Conservation (phyloP, 1,140 invertebrate species). For the Dendroctonus valens region DNA sequence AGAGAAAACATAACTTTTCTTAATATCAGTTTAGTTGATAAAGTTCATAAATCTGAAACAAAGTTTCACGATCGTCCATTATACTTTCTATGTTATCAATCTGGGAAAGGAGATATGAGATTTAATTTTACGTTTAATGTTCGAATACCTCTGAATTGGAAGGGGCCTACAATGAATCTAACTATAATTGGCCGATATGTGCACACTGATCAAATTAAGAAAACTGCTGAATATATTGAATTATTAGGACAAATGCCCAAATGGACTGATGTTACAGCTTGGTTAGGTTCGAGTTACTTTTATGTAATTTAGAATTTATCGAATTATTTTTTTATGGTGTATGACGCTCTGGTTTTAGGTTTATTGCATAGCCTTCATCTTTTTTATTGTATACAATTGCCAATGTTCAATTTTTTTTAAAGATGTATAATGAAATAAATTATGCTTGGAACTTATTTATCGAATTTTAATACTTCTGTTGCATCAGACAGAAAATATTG, state of each 20-base stretch:
- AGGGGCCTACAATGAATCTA: conserved; percentile 40
- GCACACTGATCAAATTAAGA: conserved; percentile 40
- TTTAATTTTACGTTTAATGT: conserved; percentile 43
- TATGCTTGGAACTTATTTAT: not conserved
- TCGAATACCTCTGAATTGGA: conserved; percentile 33
- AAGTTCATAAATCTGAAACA: conserved; percentile 23
- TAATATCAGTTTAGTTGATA: conserved; percentile 41
- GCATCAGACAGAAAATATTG: no score
- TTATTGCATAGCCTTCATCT: not conserved
- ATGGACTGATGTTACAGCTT: conserved; percentile 46
- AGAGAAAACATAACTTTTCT: conserved; percentile 38
- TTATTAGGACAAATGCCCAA: conserved; percentile 46
- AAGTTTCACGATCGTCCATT: conserved; percentile 39
- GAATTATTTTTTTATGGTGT: not conserved
- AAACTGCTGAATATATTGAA: conserved; percentile 40
- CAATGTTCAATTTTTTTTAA: no score
- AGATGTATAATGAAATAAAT: not conserved
- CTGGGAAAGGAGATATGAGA: conserved; percentile 37
- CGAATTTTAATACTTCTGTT: no score
- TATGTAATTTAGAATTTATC: conserved; percentile 40
- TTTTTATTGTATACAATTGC: not conserved
- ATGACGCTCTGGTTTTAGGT: not conserved
- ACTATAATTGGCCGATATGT: conserved; percentile 42
- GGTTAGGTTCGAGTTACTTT: conserved; percentile 42
- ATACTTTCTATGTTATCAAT: conserved; percentile 43